Conservation (phyloP, 2,113 vertebrate genomes). For the Trinectes maculatus region DNA sequence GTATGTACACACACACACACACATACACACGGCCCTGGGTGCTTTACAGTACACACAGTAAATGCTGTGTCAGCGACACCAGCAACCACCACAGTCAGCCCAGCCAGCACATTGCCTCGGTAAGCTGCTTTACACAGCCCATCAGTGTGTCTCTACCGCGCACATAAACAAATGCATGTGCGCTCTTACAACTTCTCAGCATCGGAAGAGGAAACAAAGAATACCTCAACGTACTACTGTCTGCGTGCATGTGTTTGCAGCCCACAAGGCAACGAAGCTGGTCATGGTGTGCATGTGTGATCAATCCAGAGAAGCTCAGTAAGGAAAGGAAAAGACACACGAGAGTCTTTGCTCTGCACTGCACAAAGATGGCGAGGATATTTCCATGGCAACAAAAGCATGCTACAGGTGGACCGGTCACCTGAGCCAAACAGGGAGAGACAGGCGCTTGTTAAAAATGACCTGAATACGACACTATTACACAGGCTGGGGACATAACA, state of each 20-base stretch:
- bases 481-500: constrained; percentile 69
- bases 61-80: constrained; percentile 76
- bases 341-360: constrained; percentile 52
- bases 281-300: constrained; percentile 31
- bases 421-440: constrained; percentile 75
- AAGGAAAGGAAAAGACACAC: constrained; percentile 14
- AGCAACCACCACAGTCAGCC: constrained; percentile 71
- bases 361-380: constrained; percentile 62
- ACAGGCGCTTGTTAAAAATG: constrained; percentile 79
- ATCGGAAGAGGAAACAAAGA: constrained; percentile 47
- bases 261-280: constrained; percentile 7
- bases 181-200: constrained; percentile 45
- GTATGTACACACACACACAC: constrained; percentile 16
- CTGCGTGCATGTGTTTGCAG: constrained; percentile 26
- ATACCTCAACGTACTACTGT: constrained; percentile 9
- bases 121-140: constrained; percentile 76
- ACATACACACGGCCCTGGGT: constrained; percentile 53
- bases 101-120: constrained; percentile 71
- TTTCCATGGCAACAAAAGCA: constrained; percentile 78
- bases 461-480: constrained; percentile 77
- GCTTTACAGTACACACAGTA: constrained; percentile 69
- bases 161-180: constrained; percentile 72
- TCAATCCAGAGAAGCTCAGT: constrained; percentile 37
- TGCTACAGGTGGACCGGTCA: constrained; percentile 76
- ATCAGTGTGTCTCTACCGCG: constrained; percentile 59